Conservation (phyloP, 2,888 invertebrate genomes). For the Orchesella flavescens region DNA sequence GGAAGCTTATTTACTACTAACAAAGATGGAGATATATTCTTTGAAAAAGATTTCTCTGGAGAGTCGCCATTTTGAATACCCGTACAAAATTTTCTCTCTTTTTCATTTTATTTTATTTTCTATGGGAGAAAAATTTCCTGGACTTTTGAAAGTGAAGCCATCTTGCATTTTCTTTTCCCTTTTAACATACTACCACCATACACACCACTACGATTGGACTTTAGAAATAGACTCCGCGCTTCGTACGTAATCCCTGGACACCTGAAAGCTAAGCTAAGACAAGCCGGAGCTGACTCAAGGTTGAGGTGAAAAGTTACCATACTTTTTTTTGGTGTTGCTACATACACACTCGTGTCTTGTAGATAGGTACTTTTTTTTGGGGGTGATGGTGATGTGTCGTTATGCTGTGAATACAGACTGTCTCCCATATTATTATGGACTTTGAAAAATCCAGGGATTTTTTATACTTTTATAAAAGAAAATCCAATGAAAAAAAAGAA, state of each 20-base stretch:
- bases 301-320: slow-evolving; percentile 47
- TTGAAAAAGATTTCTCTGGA: slow-evolving; percentile 43
- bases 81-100: slow-evolving; percentile 12
- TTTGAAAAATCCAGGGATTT: slow-evolving; percentile 44
- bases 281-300: slow-evolving; percentile 48
- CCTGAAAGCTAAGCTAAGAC: slow-evolving; percentile 43
- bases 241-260: slow-evolving; percentile 47
- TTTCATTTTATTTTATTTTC: not conserved
- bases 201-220: too few relatives aligned
- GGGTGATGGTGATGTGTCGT: not conserved
- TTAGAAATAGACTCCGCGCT: slow-evolving; percentile 21
- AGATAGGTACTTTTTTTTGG: slow-evolving; percentile 5
- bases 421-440: slow-evolving; percentile 39
- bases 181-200: not conserved
- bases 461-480: slow-evolving; percentile 43
- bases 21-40: slow-evolving; percentile 38
- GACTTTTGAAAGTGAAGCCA: not conserved
- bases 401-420: slow-evolving; percentile 22
- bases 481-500: slow-evolving; percentile 37
- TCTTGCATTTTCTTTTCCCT: slow-evolving; percentile 13
- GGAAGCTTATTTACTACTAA: slow-evolving; percentile 46
- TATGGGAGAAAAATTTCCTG: not conserved
- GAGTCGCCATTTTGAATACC: slow-evolving; percentile 40
- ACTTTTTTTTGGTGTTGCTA: slow-evolving; percentile 9
- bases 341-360: too few relatives aligned